These are phyloP conservation scores for Verasper variegatus DNA, from an alignment of 2,113 vertebrate genomes.

Conservation along the genomic window DNA sequence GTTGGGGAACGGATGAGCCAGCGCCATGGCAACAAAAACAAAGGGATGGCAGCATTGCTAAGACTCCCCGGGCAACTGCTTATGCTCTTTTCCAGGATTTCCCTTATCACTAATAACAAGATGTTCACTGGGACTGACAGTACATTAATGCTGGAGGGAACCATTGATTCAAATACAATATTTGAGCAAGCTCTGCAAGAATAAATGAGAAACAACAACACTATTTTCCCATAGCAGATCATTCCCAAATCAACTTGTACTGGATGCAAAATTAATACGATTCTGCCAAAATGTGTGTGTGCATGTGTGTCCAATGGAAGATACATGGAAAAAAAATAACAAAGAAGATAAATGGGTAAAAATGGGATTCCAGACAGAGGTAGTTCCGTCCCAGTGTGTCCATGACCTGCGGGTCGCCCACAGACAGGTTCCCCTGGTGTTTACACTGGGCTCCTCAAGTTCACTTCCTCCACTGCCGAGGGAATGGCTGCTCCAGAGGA, in stretches of 20 bases:
- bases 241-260: constrained; percentile 41
- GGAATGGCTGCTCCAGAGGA: constrained; percentile 46
- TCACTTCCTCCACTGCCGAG: constrained; percentile 66
- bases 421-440: constrained; percentile 45
- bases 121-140: constrained; percentile 55
- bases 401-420: constrained; percentile 45
- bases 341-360: not conserved
- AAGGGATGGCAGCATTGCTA: constrained; percentile 44
- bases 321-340: not conserved
- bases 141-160: constrained; percentile 51
- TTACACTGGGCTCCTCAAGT: constrained; percentile 62
- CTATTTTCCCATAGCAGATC: constrained; percentile 19
- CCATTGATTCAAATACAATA: constrained; percentile 43
- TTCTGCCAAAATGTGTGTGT: constrained; percentile 22
- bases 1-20: constrained; percentile 46
- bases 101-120: constrained; percentile 63
- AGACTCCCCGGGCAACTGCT: constrained; percentile 54
- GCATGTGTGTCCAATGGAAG: not conserved
- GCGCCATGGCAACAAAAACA: constrained; percentile 72
- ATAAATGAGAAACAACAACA: constrained; percentile 34
- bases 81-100: constrained; percentile 55
- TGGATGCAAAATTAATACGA: constrained; percentile 51
- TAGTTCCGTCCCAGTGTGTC: constrained; percentile 18
- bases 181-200: constrained; percentile 19
- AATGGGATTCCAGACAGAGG: constrained; percentile 31